Evolutionary conservation across 2,888 invertebrate species (phyloP), one percentile per base, ranked within the genome.

Genomic region (Petrolisthes manimaculis): DNA sequence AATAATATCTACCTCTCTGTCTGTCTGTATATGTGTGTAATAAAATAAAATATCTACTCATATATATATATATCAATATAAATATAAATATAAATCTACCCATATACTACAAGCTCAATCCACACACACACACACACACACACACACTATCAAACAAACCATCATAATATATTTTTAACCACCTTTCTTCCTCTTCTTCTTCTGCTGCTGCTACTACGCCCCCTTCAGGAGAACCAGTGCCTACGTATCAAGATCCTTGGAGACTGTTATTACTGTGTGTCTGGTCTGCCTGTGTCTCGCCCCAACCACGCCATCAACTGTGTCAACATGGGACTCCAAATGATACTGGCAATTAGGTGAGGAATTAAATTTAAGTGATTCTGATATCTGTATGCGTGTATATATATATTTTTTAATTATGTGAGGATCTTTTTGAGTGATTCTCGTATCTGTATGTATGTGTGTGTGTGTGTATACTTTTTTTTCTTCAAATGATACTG

Each of bases 181-280:
- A 78, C 4, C 14, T 54, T 80, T 53, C 53, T 9, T n/a, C 1
- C 9, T 54, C 14, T 53, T 54, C 79, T 12, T 21, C 24, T 37
- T 77, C 21, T 75, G 14, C n/a, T 18, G 9, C 24, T 37, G 24
- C 21, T 75, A 4, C n/a, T 18, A 3, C 18, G n/a, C 71, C 18
- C 84, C n/a, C 18, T 6, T 21, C 94, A 98, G 97, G 97, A 97
- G 92, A 97, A 98, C 93, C 97, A 98, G 93, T 98, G 98, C 93
- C 96, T 98, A 96, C 94, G 98, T 85, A 98, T 98, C 92, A 98
- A 98, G 94, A 98, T 98, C 91, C 95, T 98, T 6, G 98, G 98
- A 0, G 98, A 98, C 93, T 98, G 98, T 93, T 98, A 98, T 93
- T 98, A 98, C 93, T 98, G 98, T 93, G 98, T 98, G 9, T 97